Evolutionary conservation across 2,888 invertebrate genomes (phyloP).

Genomic region (Entomobrya multifasciata): DNA sequence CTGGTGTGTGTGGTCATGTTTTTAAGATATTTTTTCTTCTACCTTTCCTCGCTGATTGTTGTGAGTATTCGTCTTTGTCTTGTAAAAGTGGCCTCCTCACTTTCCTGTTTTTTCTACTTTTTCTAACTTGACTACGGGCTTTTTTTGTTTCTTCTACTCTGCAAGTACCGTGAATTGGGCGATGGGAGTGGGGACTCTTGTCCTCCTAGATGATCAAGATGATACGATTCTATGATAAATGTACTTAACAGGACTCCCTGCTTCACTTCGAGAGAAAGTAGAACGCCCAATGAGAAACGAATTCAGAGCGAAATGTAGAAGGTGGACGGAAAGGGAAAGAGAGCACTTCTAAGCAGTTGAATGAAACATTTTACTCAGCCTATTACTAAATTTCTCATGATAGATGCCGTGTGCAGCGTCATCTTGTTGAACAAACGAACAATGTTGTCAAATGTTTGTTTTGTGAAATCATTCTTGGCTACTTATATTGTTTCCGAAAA

Average conservation of each 20-base stretch:
- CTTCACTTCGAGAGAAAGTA: not conserved
- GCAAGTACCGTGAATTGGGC: too few relatives aligned
- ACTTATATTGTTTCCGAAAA: too few relatives aligned
- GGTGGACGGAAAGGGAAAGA: not conserved
- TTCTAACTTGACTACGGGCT: too few relatives aligned
- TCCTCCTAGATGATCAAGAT: not conserved
- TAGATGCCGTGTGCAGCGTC: too few relatives aligned
- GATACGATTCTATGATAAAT: not conserved
- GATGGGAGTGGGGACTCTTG: too few relatives aligned
- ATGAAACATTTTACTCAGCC: too few relatives aligned
- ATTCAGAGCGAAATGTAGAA: not conserved
- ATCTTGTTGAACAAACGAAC: too few relatives aligned
- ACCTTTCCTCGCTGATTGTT: not conserved
- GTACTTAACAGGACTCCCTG: not conserved
- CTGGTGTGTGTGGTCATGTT: slow-evolving; percentile 25
- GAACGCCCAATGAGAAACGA: slow-evolving; percentile 15
- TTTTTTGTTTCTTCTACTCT: too few relatives aligned
- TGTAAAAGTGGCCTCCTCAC: slow-evolving; percentile 26
- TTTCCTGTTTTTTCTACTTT: not conserved
- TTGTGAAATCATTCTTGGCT: too few relatives aligned
- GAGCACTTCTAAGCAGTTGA: too few relatives aligned
- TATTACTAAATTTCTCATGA: too few relatives aligned
- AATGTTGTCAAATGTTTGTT: too few relatives aligned
- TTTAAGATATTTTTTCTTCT: slow-evolving; percentile 3
- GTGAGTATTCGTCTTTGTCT: not conserved